Conservation (phyloP, 2,113 vertebrate genomes). For the Clarias batrachus region DNA sequence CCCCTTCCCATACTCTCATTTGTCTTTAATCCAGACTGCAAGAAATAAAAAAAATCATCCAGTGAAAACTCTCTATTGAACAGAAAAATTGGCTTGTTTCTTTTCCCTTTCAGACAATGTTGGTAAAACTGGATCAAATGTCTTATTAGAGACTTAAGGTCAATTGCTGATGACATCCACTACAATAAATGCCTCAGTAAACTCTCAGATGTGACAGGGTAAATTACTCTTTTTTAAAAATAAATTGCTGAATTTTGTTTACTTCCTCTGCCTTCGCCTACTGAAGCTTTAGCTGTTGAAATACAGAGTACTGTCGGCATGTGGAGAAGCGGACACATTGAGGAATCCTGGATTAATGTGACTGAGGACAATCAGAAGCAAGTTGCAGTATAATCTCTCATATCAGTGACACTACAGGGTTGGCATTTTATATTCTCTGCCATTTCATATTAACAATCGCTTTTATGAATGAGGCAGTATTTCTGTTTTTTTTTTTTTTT, state of each 20-base stretch:
- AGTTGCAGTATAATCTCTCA: background rate
- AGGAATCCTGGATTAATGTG: background rate
- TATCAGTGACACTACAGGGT: background rate
- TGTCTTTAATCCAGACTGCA: background rate
- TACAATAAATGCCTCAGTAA: conserved; percentile 27
- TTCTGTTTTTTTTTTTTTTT: no score
- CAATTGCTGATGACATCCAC: conserved; percentile 32
- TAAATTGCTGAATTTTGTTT: conserved; percentile 46
- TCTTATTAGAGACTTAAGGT: conserved; percentile 6
- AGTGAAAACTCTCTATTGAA: background rate
- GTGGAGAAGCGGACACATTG: background rate
- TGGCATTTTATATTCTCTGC: background rate
- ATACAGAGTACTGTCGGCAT: conserved; percentile 47
- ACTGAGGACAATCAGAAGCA: background rate
- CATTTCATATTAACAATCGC: background rate
- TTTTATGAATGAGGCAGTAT: background rate
- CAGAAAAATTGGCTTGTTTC: background rate
- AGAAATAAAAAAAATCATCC: conserved; percentile 20
- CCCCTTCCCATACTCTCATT: background rate
- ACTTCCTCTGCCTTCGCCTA: conserved; percentile 41
- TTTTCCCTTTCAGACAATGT: background rate
- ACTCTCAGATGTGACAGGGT: conserved; percentile 52
- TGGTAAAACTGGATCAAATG: conserved; percentile 14
- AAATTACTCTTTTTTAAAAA: no score
- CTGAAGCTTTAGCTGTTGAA: conserved; percentile 51